phyloP scores from a whole-genome alignment of 2,797 vertebrate genomes.

The Megaceryle alcyon region DNA sequence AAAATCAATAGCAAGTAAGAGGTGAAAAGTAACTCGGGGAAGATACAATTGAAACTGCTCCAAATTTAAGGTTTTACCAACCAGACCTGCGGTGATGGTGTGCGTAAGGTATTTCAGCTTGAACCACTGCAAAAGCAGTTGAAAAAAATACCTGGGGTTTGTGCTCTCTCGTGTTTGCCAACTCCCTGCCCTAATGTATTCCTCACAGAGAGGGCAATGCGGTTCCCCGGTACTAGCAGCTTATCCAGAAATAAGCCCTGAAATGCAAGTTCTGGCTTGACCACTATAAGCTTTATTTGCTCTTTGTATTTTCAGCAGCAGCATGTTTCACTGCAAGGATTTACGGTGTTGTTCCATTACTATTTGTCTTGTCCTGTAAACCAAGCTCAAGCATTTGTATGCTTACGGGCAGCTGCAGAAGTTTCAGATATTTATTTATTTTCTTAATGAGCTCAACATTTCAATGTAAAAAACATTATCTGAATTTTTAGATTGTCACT shows the following conservation, averaged over 20 bases:
- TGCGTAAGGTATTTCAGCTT: neutral
- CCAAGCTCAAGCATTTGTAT: neutral
- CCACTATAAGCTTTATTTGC: neutral
- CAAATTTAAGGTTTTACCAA: neutral
- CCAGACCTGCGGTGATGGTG: neutral
- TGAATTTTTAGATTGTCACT: neutral
- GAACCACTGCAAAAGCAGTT: neutral
- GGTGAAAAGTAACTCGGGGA: neutral
- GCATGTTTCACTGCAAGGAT: neutral
- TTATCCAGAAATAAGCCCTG: neutral
- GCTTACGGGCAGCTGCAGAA: neutral
- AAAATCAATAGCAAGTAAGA: conserved; percentile 7
- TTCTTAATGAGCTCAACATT: neutral
- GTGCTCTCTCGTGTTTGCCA: neutral
- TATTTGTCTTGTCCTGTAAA: neutral
- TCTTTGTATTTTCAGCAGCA: neutral
- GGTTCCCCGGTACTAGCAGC: neutral
- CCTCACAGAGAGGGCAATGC: neutral
- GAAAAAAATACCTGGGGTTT: neutral
- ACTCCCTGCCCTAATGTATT: neutral
- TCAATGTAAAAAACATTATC: neutral
- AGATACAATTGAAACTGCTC: neutral
- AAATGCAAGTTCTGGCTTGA: neutral
- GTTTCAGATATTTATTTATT: neutral
- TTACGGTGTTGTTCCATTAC: neutral